Evolutionary conservation across 2,888 invertebrate species (phyloP), one percentile per base, ranked within the genome.

Genomic region (Campopleginae sp.): DNA sequence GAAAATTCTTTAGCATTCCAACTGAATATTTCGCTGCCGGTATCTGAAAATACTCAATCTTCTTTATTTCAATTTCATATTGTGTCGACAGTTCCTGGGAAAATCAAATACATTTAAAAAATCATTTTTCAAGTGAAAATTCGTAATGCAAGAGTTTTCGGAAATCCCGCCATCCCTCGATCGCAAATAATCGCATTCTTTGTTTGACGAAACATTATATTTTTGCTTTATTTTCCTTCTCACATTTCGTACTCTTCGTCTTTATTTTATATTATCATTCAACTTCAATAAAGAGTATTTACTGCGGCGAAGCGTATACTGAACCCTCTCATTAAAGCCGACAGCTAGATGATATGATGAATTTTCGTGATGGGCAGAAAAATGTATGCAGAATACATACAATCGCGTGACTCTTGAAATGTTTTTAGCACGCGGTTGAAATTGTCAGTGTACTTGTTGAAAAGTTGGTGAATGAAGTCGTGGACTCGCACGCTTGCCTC

Each of bases 391-490:
- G 54, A 17, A 8, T 27, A 27, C 7, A 38, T 12, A 38, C 7
- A 27, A 31, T 31, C 46, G 33, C 48, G 75, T 33, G 61, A 38
- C 75, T 63, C 19, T 68, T 27, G 65, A 27, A 54, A 74, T 42
- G 38, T 44, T 75, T n/a, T 19, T 27, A 61, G 61, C 44, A 54
- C 72, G 74, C 8, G 51, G 31, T 31, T 17, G 51, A n/a, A 19
- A 63, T 72, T 58, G 63, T 70, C 58, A 68, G 48, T 27, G 70
- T 46, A 77, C 71, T 81, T 72, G 77, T 46, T 58, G 81, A 51
- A 80, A 84, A 79, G 63, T 75, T 79, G 19, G 78, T 75, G 81
- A 79, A 85, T 85, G 78, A 82, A 85, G 78, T 85, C 81, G 74
- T 81, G 72, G 38, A 46, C 61, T 70, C 33, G 48, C 66, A 48